Percentiles rank a stretch among this genome's conserved stretches.
phyloP scores from a whole-genome alignment of 2,113 vertebrate species.

The Protomyctophum bolini region DNA sequence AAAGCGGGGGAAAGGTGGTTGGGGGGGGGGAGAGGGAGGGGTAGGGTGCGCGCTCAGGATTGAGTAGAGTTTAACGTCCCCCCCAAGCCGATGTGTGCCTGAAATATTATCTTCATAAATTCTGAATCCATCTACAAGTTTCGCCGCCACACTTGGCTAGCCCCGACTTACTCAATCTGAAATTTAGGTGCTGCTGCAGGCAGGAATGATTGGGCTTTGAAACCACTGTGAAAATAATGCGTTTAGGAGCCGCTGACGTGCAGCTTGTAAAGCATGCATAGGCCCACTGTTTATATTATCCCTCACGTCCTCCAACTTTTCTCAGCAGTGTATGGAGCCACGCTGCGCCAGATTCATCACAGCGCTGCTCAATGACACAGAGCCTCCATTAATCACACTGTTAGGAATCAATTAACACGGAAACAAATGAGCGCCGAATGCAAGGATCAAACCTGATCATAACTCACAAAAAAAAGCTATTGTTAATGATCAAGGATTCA shows the following conservation, averaged over 20 bases:
- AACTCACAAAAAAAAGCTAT: constrained; percentile 82
- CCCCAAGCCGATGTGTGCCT: constrained; percentile 59
- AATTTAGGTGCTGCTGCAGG: constrained; percentile 78
- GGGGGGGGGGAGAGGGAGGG: constrained; percentile 28
- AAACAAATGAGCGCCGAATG: constrained; percentile 92
- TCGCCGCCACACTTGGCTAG: constrained; percentile 72
- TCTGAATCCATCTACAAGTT: constrained; percentile 83
- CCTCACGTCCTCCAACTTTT: constrained; percentile 84
- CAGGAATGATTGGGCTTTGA: constrained; percentile 78
- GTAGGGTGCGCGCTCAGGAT: constrained; percentile 55
- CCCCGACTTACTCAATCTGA: constrained; percentile 83
- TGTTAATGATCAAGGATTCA: constrained; percentile 61
- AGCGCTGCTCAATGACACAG: constrained; percentile 79
- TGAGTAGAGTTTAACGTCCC: constrained; percentile 77
- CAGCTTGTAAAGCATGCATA: constrained; percentile 63
- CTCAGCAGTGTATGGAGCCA: constrained; percentile 67
- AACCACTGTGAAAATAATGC: constrained; percentile 78
- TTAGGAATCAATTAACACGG: constrained; percentile 94
- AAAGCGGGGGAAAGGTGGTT: constrained; percentile 38
- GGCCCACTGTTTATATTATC: constrained; percentile 72
- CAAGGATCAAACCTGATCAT: constrained; percentile 87
- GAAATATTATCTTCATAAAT: constrained; percentile 79
- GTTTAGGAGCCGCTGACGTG: constrained; percentile 63
- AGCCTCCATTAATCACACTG: constrained; percentile 90
- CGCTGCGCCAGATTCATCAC: constrained; percentile 84